Base-by-base conservation (phyloP, 2,888 invertebrate genomes). In the Danaus chrysippus region DNA sequence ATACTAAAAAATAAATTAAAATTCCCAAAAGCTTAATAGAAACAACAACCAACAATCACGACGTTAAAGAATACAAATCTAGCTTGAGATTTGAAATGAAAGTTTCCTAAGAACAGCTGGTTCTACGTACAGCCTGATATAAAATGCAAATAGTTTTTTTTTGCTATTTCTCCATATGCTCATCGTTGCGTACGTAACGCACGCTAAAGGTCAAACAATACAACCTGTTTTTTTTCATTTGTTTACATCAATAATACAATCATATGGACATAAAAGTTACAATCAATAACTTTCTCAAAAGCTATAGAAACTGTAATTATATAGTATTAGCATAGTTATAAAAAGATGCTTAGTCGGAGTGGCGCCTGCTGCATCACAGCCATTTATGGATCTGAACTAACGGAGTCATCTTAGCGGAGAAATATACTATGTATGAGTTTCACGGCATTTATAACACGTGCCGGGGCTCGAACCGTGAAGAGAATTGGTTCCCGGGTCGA, bases 401-500 rank as follows among this genome's bases (percentile, higher is more conserved):
- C 69, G 68, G 70, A 67, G 58, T 63, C 64, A 63, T 52, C 54
- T 55, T 61, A 66, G 61, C 66, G 69, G 34, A 63, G 62, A 66
- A 66, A 70, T 62, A 63, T 43, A 61, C 56, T 63, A 66, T 67
- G 66, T 57, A 67, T 70, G 59, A 60, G 56, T 42, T 11, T 52
- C 42, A 49, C 59, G 46, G 59, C 46, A 57, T 43, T 52, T 42
- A 55, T 46, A 55, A 69, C 72, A 68, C 68, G 70, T 60, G 70
- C 66, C 59, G 66, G 62, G 56, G 61, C 58, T 56, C 59, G 61
- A 62, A 72, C 69, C 70, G 68, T 69, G 69, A 69, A 66, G 68
- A 58, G 62, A 69, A 62, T 68, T 63, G 69, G 64, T 69, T 71
- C 70, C 68, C 70, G 69, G 71, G 69, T 69, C 69, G 67, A 69